Conservation (phyloP, 2,888 invertebrate species). For the Diarsia dahlii region DNA sequence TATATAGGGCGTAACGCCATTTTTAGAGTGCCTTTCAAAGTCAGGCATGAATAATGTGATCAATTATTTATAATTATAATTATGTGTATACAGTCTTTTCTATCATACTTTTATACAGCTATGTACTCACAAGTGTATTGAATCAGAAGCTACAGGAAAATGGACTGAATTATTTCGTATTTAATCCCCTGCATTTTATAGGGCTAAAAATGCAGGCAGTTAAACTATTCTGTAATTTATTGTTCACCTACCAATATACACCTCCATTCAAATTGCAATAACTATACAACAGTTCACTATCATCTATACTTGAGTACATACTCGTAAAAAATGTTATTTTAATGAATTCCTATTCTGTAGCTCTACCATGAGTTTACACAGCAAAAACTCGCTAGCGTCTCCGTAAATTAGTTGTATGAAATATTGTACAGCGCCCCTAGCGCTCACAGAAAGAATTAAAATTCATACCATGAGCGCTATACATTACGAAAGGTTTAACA, state of each 20-base stretch:
- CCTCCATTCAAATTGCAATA: slow-evolving; percentile 35
- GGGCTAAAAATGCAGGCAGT: slow-evolving; percentile 16
- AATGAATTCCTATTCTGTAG: too few relatives aligned
- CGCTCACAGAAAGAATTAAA: too few relatives aligned
- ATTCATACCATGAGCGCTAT: too few relatives aligned
- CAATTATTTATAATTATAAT: neutral
- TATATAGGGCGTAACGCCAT: slow-evolving; percentile 41
- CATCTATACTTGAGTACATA: slow-evolving; percentile 22
- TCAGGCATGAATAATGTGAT: slow-evolving; percentile 13
- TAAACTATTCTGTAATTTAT: slow-evolving; percentile 39
- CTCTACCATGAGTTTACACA: too few relatives aligned
- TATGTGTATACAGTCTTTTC: slow-evolving; percentile 11
- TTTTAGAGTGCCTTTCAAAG: slow-evolving; percentile 36
- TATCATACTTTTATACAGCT: slow-evolving; percentile 4
- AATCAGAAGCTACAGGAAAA: slow-evolving; percentile 7
- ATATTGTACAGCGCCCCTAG: too few relatives aligned
- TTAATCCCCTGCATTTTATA: slow-evolving; percentile 28
- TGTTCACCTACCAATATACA: slow-evolving; percentile 32
- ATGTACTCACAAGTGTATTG: slow-evolving; percentile 58
- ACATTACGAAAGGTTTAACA: too few relatives aligned
- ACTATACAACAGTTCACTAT: slow-evolving; percentile 33
- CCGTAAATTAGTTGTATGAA: too few relatives aligned
- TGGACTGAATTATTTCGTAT: slow-evolving; percentile 26
- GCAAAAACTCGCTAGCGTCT: too few relatives aligned
- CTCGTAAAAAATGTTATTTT: slow-evolving; percentile 9